phyloP scores from a whole-genome alignment of 1,140 invertebrate species.

The Luehdorfia chinensis region DNA sequence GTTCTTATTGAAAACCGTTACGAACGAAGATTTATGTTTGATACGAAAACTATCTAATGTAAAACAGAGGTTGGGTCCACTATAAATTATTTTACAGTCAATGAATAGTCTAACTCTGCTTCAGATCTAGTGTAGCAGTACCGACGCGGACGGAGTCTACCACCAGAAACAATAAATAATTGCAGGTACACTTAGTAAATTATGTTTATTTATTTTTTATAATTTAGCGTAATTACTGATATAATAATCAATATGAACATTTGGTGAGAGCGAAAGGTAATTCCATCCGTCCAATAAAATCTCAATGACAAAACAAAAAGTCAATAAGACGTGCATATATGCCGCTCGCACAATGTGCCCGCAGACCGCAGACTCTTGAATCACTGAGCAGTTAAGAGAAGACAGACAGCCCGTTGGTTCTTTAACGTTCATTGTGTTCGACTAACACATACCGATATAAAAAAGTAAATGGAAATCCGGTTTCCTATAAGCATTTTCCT shows the following conservation, averaged over 20 bases:
- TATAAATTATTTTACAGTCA: too few relatives aligned
- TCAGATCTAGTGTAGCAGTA: too few relatives aligned
- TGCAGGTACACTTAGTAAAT: too few relatives aligned
- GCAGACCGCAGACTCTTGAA: conserved; percentile 45
- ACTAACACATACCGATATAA: conserved; percentile 18
- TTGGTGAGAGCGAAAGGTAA: conserved; percentile 9
- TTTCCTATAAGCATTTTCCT: conserved; percentile 23
- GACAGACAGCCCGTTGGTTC: conserved; percentile 12
- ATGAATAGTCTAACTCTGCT: too few relatives aligned
- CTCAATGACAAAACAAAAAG: conserved; percentile 60
- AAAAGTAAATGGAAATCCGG: conserved; percentile 24
- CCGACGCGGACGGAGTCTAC: too few relatives aligned
- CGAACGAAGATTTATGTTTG: too few relatives aligned
- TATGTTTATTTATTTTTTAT: too few relatives aligned
- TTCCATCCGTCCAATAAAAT: conserved; percentile 34
- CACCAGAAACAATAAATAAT: too few relatives aligned
- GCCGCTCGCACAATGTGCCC: conserved; percentile 51
- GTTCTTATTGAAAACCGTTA: too few relatives aligned
- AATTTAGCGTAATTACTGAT: too few relatives aligned
- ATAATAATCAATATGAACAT: background rate
- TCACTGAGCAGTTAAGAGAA: conserved; percentile 14
- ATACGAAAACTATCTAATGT: too few relatives aligned
- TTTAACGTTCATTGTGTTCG: conserved; percentile 10
- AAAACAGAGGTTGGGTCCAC: too few relatives aligned
- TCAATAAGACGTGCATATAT: conserved; percentile 43